These are phyloP conservation scores for Mycetomoellerius zeteki DNA, from an alignment of 1,140 invertebrate species.

Conservation along the genomic window DNA sequence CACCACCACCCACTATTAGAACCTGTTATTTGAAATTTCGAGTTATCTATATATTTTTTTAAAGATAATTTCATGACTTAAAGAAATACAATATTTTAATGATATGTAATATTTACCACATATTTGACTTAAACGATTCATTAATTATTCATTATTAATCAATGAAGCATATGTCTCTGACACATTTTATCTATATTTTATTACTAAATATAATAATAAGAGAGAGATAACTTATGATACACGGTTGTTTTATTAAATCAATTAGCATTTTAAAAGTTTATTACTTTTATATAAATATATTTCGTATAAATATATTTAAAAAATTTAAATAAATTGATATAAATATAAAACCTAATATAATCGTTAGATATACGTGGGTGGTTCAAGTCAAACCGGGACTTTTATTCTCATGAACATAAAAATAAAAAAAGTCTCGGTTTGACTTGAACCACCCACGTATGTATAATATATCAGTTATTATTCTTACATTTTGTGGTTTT, in stretches of 20 bases:
- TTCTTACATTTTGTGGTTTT: conserved; percentile 94
- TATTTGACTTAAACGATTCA: not conserved
- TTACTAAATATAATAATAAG: not conserved
- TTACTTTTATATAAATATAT: not conserved
- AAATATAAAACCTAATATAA: not conserved
- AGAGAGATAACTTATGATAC: not conserved
- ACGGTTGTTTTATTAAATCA: not conserved
- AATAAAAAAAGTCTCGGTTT: too few relatives aligned
- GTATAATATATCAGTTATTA: not conserved
- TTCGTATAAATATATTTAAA: not conserved
- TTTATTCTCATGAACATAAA: too few relatives aligned
- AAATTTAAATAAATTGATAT: not conserved
- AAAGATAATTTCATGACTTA: not conserved
- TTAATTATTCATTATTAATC: not conserved
- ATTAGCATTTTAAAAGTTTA: not conserved
- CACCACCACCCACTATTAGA: conserved; percentile 99
- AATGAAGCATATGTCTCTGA: not conserved
- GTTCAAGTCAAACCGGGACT: too few relatives aligned
- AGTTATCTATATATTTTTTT: conserved; percentile 9
- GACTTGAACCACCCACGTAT: too few relatives aligned
- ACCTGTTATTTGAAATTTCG: conserved; percentile 86
- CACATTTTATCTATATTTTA: not conserved
- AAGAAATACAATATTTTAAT: not conserved
- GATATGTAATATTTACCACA: not conserved
- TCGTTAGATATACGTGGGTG: too few relatives aligned